Evolutionary conservation across 2,888 invertebrate species (phyloP), one percentile per base, ranked within the genome.

Genomic region (Tineola bisselliella): DNA sequence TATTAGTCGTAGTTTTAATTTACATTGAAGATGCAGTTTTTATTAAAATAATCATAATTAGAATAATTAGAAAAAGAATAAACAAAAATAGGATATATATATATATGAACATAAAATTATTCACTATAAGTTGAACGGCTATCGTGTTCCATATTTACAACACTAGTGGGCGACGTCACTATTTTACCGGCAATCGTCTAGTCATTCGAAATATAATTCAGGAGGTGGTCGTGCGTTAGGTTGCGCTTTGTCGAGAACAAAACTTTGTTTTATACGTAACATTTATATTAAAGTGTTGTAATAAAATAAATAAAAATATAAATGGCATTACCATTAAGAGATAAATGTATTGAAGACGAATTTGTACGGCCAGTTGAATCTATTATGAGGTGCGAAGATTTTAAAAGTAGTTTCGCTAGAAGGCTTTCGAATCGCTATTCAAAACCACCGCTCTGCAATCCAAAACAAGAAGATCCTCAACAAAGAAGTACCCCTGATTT

Each of bases 341-440:
- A 48, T 48, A 48, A 48, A 10, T 15, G 48, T 17, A n/a, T 1
- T 48, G 54, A 48, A 19, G 79, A 78, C 60, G 82, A 77, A 69
- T 84, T 84, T 65, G 76, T 75, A 63, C 76, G 72, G 65, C 81
- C 87, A 57, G 84, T 86, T 60, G 86, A 87, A 72, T 80, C 84
- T 15, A 83, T 87, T 64, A 87, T 87, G 86, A 75, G 77, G 67
- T 84, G 84, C 68, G 84, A 84, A 65, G 83, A 87, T 67, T 87
- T 87, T 66, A 87, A 87, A 65, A 87, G 86, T 65, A 86, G 84
- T 69, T 87, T 87, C 64, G 86, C 86, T 0, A 77, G 86, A 67
- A 81, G 76, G 65, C 76, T 87, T 61, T 87, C 86, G n/a, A 81
- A 84, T 67, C 74, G 86, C 61, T 86, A 81, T 66, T 72, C 79